phyloP scores from a whole-genome alignment of 1,140 invertebrate genomes.

The Sesamia nonagrioides region DNA sequence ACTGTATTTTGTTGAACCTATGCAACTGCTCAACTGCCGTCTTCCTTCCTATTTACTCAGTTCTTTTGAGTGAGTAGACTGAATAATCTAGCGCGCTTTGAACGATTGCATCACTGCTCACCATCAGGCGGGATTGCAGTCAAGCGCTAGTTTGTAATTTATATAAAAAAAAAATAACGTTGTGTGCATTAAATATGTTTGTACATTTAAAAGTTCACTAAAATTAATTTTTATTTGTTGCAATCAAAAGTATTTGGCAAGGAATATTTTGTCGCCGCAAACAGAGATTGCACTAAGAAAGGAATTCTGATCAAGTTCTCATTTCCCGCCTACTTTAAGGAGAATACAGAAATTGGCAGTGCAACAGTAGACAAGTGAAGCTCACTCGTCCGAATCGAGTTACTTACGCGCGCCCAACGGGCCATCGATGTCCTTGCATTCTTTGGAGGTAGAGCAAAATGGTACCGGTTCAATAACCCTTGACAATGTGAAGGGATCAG shows the following conservation, averaged over 20 bases:
- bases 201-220: neutral
- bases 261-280: conserved; percentile 58
- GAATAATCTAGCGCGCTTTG: too few species aligned
- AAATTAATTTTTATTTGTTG: conserved; percentile 44
- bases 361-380: conserved; percentile 30
- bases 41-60: too few species aligned
- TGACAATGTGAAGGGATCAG: conserved; percentile 76
- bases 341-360: conserved; percentile 22
- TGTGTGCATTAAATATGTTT: conserved; percentile 2
- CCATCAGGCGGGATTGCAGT: too few species aligned
- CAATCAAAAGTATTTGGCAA: conserved; percentile 71
- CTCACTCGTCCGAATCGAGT: conserved; percentile 42
- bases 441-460: conserved; percentile 70
- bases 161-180: too few species aligned
- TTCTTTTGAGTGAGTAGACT: too few species aligned
- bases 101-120: too few species aligned
- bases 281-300: conserved; percentile 55
- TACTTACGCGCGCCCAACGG: conserved; percentile 50
- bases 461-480: conserved; percentile 78
- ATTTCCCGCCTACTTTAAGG: conserved; percentile 23
- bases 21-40: too few species aligned
- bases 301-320: conserved; percentile 20
- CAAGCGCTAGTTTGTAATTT: too few species aligned
- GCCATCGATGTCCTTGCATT: conserved; percentile 78
- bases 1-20: neutral